Evolutionary conservation across 2,888 invertebrate species (phyloP), one percentile per base, ranked within the genome.

Genomic region (Yponomeuta evonymella): DNA sequence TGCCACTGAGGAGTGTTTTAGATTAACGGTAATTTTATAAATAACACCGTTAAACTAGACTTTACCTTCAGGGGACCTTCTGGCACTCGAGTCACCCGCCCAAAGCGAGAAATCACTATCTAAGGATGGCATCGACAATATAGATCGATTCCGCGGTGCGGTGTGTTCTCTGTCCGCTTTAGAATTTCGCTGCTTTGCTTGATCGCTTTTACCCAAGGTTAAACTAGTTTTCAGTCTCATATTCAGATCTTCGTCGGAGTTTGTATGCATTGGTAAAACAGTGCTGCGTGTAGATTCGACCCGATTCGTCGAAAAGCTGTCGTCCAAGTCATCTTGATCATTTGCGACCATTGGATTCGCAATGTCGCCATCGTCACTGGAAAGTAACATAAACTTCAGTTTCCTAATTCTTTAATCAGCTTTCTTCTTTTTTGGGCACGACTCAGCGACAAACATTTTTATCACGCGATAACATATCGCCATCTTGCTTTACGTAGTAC

Each of bases 271-370:
- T 29, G 65, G 12, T 58, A 58, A 58, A 12, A 15, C 51, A 15
- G 12, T 58, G 15, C 23, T 33, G 33, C 10, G 65, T 30, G 30
- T 15, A 12, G 29, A 12, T 0, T n/a, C 8, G 23, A 30, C 12
- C 29, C 15, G 5, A 51, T 33, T n/a, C 67, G 67, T 30, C 29
- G 4, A 62, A 58, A 67, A 11, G 10, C 15, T 29, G 29, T 23
- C 11, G 67, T 90, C 91, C 67, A 97, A 88, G 81, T 98, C 97
- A 81, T 98, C 97, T 85, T 96, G 96, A 75, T 96, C 95, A 70
- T 95, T 95, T 43, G 96, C 96, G 0, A 98, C 97, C 79, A 96
- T 89, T 36, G 97, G 97, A 90, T 97, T 97, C 9, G 93, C 94
- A 58, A 93, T 89, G 71, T 82, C 93, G 74, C 95, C 96, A 48